Evolutionary conservation across 2,113 vertebrate genomes (phyloP).

Genomic region (Tachycineta bicolor): DNA sequence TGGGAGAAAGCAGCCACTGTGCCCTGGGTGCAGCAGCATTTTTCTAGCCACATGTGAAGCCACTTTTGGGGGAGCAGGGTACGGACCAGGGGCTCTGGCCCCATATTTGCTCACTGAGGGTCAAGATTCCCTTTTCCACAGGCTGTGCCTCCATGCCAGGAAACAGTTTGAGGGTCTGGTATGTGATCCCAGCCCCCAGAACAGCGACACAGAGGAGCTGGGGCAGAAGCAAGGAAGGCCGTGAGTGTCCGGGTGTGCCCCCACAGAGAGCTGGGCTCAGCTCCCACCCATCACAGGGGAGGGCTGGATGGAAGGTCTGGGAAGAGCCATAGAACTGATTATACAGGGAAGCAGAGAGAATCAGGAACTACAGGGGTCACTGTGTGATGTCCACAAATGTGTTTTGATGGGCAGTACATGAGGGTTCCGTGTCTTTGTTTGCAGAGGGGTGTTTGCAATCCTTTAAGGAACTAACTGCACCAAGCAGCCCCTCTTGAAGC

Average conservation of each 20-base stretch:
- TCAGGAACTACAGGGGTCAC: not conserved
- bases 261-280: not conserved
- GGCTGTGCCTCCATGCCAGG: not conserved
- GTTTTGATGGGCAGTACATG: not conserved
- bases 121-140: not conserved
- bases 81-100: not conserved
- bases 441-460: not conserved
- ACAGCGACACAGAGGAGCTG: not conserved
- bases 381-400: not conserved
- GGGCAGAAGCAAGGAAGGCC: not conserved
- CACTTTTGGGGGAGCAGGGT: not conserved
- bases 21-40: not conserved
- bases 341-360: not conserved
- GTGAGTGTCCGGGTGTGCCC: not conserved
- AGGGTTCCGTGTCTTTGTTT: not conserved
- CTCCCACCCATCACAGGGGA: not conserved
- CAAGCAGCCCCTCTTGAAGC: not conserved
- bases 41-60: fast-evolving
- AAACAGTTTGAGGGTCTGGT: not conserved
- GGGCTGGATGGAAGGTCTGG: not conserved
- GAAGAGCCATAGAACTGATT: not conserved
- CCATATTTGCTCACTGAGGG: fast-evolving
- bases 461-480: not conserved
- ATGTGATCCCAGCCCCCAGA: not conserved
- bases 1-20: not conserved